Evolutionary conservation across 2,113 vertebrate species (phyloP), one percentile per base, ranked within the genome.

Genomic region (Siphamia tubifer): DNA sequence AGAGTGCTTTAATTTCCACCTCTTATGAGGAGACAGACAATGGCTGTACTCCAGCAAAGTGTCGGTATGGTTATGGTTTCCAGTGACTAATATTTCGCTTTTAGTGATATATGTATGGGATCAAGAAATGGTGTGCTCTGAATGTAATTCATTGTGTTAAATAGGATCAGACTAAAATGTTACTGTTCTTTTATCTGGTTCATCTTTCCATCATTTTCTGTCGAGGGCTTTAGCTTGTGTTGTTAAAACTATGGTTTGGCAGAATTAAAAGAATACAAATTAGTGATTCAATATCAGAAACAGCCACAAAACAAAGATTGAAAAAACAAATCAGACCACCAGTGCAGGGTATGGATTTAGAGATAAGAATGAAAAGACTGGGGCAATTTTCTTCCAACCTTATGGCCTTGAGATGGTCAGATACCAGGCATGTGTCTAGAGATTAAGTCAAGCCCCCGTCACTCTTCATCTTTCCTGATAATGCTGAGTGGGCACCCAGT

Each of bases 401-500:
- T 25, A 27, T 27, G 13, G 65, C 52, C 39, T 61, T 32, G 52
- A 75, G 62, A 69, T 72, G 40, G 52, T 48, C 57, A 65, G 84
- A 83, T 77, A 74, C 2, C 10, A 0, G 16, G 32, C 1, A 16
- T 42, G 48, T 1, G 8, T 74, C 48, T 51, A 16, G 32, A 72
- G 55, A 82, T 77, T 36, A 44, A 81, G 61, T 78, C 54, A 45
- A 74, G 38, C 55, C 39, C 38, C 31, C 1, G 5, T 49, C 16
- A n/a, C 42, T 52, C 45, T 68, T 77, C 28, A 61, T 66, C 68
- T 71, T 51, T 40, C 19, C 32, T 42, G 74, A 76, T 87, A 81
- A 82, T 68, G 64, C 43, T 63, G 62, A 80, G 78, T 74, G 78
- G 76, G 81, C 75, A 74, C 77, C 62, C 27, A 49, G 71, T 68